Percentiles rank a stretch among this genome's conserved stretches.
These are phyloP conservation scores for Ifrita kowaldi DNA, from an alignment of 2,113 vertebrate species.

Conservation along the genomic window DNA sequence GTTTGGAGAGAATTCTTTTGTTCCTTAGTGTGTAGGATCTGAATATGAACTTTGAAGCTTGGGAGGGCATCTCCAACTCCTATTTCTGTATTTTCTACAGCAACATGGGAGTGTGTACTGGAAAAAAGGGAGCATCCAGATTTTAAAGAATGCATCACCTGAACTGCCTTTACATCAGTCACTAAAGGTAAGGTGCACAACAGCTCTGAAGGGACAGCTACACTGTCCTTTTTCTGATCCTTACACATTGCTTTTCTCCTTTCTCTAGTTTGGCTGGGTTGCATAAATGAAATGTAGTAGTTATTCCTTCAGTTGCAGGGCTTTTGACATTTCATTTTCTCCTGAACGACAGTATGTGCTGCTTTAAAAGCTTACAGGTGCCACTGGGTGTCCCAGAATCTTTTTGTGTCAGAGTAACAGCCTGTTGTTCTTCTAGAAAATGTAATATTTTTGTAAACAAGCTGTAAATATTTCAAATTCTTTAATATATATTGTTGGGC, in stretches of 20 bases:
- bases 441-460: not conserved
- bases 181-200: constrained; percentile 75
- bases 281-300: not conserved
- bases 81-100: constrained; percentile 62
- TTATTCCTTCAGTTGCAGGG: not conserved
- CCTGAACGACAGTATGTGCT: not conserved
- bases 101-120: constrained; percentile 96
- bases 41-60: not conserved
- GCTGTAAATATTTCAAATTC: not conserved
- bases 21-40: not conserved
- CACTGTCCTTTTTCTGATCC: not conserved
- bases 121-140: constrained; percentile 77
- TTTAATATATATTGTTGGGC: not conserved
- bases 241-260: not conserved
- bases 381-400: not conserved
- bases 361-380: not conserved
- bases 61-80: not conserved
- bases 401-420: not conserved
- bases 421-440: not conserved
- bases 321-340: not conserved
- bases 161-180: constrained; percentile 69
- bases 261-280: not conserved
- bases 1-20: not conserved
- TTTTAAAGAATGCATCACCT: constrained; percentile 69
- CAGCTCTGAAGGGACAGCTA: not conserved